phyloP scores from a whole-genome alignment of 2,113 vertebrate species.

The Balaenoptera acutorostrata region DNA sequence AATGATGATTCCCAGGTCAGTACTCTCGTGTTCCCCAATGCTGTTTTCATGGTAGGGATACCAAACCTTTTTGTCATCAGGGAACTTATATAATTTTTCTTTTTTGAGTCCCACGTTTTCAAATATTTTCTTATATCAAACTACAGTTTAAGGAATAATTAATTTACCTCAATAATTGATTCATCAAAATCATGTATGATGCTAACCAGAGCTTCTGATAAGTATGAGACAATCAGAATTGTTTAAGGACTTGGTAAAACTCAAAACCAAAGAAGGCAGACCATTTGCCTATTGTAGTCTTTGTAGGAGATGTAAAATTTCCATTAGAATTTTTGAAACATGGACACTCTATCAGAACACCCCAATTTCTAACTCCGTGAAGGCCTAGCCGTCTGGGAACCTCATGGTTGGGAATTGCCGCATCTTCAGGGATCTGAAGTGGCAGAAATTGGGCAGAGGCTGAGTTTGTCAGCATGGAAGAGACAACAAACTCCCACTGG shows the following conservation, averaged over 20 bases:
- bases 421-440: neutral
- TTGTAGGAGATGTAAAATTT: neutral
- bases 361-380: neutral
- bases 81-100: neutral
- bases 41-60: neutral
- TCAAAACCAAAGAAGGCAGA: neutral
- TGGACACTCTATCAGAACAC: neutral
- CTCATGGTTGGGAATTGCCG: neutral
- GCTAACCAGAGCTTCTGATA: neutral
- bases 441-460: neutral
- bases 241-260: neutral
- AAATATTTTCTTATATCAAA: neutral
- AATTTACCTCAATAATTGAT: neutral
- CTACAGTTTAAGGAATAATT: conserved; percentile 2
- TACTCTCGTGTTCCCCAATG: neutral
- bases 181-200: neutral
- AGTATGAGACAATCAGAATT: neutral
- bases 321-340: neutral
- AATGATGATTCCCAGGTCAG: neutral
- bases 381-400: neutral
- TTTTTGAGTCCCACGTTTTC: neutral
- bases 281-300: neutral
- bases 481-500: conserved; percentile 13
- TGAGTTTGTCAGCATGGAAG: neutral
- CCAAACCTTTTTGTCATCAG: neutral